phyloP scores from a whole-genome alignment of 2,888 invertebrate species.

The Abrostola triplasia region DNA sequence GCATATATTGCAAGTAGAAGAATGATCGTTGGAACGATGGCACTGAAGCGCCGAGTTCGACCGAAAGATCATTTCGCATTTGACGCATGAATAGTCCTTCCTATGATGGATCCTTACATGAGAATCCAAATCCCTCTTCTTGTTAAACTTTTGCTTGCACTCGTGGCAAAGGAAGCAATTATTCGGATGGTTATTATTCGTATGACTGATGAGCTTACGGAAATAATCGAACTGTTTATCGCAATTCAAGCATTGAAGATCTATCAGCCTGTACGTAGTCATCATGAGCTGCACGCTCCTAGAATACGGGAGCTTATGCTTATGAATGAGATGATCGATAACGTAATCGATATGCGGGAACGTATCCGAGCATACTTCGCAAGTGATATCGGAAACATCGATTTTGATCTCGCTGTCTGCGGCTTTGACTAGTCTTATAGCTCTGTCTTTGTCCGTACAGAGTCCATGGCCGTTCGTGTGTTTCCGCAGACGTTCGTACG shows the following conservation, averaged over 20 bases:
- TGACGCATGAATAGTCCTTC: constrained; percentile 66
- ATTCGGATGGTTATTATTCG: constrained; percentile 68
- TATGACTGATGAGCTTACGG: constrained; percentile 71
- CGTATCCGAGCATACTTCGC: constrained; percentile 67
- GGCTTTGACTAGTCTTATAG: constrained; percentile 70
- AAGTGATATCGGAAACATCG: constrained; percentile 74
- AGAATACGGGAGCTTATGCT: constrained; percentile 70
- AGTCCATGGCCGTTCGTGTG: constrained; percentile 74
- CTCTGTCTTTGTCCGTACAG: constrained; percentile 67
- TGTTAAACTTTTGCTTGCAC: constrained; percentile 72
- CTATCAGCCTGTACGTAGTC: constrained; percentile 67
- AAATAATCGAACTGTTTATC: constrained; percentile 66
- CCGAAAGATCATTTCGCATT: constrained; percentile 66
- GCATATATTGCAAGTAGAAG: constrained; percentile 76
- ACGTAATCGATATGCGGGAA: constrained; percentile 51
- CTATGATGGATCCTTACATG: constrained; percentile 71
- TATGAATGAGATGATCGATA: constrained; percentile 64
- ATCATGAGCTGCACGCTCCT: constrained; percentile 65
- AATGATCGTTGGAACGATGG: constrained; percentile 71
- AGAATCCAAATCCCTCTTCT: constrained; percentile 69
- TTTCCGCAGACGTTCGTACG: constrained; percentile 63
- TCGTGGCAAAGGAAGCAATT: constrained; percentile 66
- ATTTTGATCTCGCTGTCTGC: constrained; percentile 76
- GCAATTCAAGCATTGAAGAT: constrained; percentile 74
- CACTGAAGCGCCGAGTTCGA: constrained; percentile 62